phyloP scores from a whole-genome alignment of 2,888 invertebrate genomes.

The Yponomeuta evonymella region DNA sequence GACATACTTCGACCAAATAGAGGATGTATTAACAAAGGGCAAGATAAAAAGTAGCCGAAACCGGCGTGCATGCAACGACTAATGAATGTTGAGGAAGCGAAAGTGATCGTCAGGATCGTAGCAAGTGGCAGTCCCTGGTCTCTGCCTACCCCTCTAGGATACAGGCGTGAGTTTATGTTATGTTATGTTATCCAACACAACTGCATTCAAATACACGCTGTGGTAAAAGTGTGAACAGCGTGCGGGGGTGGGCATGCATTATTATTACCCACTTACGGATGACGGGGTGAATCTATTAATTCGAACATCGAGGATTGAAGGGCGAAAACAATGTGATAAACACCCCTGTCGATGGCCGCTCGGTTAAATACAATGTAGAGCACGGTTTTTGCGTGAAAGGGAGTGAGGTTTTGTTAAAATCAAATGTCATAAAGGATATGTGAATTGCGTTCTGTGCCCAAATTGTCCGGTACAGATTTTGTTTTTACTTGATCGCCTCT shows the following conservation, averaged over 20 bases:
- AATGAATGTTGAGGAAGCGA: no score
- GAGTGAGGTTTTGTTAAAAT: background rate
- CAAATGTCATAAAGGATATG: background rate
- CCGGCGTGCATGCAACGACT: no score
- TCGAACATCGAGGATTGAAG: constrained; percentile 10
- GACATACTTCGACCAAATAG: no score
- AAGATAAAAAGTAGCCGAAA: no score
- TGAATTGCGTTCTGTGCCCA: background rate
- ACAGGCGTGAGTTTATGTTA: no score
- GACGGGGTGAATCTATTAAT: constrained; percentile 20
- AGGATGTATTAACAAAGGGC: no score
- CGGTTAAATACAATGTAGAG: background rate
- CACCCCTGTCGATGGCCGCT: background rate
- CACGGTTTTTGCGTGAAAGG: constrained; percentile 1
- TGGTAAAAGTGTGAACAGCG: background rate
- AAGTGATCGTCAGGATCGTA: no score
- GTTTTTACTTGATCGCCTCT: no score
- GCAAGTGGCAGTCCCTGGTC: no score
- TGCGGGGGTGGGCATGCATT: constrained; percentile 14
- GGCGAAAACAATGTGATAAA: constrained; percentile 10
- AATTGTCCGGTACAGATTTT: no score
- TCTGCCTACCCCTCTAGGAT: no score
- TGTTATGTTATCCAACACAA: background rate
- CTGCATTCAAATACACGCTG: background rate
- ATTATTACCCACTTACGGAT: constrained; percentile 20